A percentile compares a stretch with the other conserved stretches of the same genome.
These are phyloP conservation scores for Pristionchus japonicus DNA, from an alignment of 2,888 invertebrate genomes.

Conservation along the genomic window DNA sequence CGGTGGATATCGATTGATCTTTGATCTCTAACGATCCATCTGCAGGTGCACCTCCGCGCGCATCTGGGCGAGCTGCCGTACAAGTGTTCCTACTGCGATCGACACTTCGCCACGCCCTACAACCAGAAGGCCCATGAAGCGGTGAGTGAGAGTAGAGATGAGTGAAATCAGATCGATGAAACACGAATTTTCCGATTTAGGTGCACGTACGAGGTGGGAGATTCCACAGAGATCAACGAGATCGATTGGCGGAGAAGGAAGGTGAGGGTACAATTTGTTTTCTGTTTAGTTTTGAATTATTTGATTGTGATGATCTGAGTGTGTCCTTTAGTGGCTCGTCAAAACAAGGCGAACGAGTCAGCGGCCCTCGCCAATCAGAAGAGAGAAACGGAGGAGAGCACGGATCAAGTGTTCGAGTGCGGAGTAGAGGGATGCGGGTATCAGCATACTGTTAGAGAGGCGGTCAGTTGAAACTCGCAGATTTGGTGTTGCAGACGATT, in stretches of 20 bases:
- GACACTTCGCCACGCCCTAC: constrained; percentile 49
- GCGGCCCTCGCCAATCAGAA: not conserved
- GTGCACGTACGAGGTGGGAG: not conserved
- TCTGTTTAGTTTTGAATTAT: not conserved
- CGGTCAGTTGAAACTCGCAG: not conserved
- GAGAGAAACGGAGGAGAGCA: not conserved
- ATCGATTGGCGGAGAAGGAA: not conserved
- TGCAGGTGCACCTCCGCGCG: constrained; percentile 52
- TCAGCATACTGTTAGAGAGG: not conserved
- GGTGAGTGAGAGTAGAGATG: constrained; percentile 41
- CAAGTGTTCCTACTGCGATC: constrained; percentile 61
- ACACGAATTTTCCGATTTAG: not conserved
- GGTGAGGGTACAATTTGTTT: not conserved
- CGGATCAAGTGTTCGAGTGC: constrained; percentile 5
- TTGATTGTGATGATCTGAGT: not conserved
- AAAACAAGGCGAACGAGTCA: not conserved
- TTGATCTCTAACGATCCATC: not conserved
- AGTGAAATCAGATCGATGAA: not conserved
- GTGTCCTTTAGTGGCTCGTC: not conserved
- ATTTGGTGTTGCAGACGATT: not conserved
- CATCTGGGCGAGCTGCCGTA: constrained; percentile 60
- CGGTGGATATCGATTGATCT: not conserved
- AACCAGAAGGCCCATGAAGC: constrained; percentile 55
- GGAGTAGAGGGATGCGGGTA: not conserved
- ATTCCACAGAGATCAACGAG: not conserved